Conservation (phyloP, 2,797 vertebrate genomes). For the Neoniphon sammara region DNA sequence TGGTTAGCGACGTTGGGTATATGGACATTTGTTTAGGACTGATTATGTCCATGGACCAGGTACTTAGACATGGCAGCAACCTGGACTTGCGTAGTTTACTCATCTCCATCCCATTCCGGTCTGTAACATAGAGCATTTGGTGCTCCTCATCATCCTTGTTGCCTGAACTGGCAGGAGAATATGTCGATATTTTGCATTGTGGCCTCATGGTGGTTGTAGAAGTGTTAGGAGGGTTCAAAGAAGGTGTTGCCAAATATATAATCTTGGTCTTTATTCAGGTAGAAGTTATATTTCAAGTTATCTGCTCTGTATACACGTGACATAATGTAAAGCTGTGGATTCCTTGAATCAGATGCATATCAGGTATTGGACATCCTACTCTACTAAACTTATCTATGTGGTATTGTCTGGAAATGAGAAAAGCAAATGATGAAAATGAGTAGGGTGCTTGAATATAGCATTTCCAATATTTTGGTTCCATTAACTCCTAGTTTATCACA, state of each 20-base stretch:
- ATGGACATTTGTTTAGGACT: neutral
- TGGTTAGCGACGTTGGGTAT: neutral
- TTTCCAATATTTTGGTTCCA: neutral
- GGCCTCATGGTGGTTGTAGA: neutral
- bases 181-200: no score
- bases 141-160: neutral
- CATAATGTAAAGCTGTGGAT: neutral
- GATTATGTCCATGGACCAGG: neutral
- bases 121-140: neutral
- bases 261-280: neutral
- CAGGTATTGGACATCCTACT: neutral
- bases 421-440: neutral
- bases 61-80: neutral
- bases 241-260: neutral
- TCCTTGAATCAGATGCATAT: neutral
- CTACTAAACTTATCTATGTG: neutral
- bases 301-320: neutral
- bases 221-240: neutral
- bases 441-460: neutral
- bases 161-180: no score
- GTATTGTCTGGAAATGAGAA: neutral
- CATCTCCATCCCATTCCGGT: neutral
- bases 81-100: slow-evolving; percentile 11
- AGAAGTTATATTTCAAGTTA: neutral
- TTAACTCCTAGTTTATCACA: neutral